Percentiles rank a stretch among this genome's conserved stretches.
These are phyloP conservation scores for Nymphalis io DNA, from an alignment of 1,140 invertebrate genomes.

Conservation along the genomic window DNA sequence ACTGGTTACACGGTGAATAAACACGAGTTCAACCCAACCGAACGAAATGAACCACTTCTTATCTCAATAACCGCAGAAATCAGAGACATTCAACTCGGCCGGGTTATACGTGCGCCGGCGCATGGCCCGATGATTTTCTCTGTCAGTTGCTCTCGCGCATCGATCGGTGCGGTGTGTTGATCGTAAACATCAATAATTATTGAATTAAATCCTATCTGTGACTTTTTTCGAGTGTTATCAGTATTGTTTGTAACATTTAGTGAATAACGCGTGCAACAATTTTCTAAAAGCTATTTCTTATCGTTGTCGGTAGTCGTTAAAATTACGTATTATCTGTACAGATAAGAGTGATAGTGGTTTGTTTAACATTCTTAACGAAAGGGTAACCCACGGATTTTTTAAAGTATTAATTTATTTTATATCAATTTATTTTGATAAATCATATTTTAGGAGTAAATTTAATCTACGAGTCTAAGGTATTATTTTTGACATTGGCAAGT, in stretches of 20 bases:
- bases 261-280: slow-evolving; percentile 15
- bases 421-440: too few relatives aligned
- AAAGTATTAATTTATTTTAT: not conserved
- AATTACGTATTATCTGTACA: slow-evolving; percentile 32
- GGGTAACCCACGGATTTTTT: slow-evolving; percentile 32
- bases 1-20: slow-evolving; percentile 69
- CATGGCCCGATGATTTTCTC: slow-evolving; percentile 58
- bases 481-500: not conserved
- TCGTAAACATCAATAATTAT: slow-evolving; percentile 46
- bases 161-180: slow-evolving; percentile 55
- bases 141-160: slow-evolving; percentile 72
- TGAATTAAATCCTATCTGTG: slow-evolving; percentile 52
- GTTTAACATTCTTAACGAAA: slow-evolving; percentile 49
- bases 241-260: slow-evolving; percentile 17
- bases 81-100: slow-evolving; percentile 45
- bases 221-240: slow-evolving; percentile 35
- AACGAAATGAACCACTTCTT: slow-evolving; percentile 29
- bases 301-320: slow-evolving; percentile 29
- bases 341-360: slow-evolving; percentile 72
- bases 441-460: too few relatives aligned
- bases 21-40: slow-evolving; percentile 46
- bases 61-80: slow-evolving; percentile 6
- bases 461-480: too few relatives aligned
- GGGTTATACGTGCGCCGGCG: slow-evolving; percentile 63
- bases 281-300: slow-evolving; percentile 29